These are phyloP conservation scores for Mus pahari DNA, from an alignment of 2,113 vertebrate genomes.

Conservation along the genomic window DNA sequence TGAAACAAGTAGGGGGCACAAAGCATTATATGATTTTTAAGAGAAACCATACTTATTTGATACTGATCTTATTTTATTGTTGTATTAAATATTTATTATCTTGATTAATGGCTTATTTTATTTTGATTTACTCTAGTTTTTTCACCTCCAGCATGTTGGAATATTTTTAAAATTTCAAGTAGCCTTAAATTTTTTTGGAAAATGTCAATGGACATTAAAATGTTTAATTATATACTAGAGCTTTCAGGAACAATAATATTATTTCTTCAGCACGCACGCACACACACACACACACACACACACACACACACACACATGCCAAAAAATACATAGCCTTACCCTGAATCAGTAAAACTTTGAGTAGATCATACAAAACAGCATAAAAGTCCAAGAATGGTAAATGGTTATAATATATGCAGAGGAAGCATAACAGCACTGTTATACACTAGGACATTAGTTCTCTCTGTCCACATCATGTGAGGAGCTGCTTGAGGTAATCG, in stretches of 20 bases:
- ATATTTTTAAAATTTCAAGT: background rate
- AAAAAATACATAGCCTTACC: background rate
- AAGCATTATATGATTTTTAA: background rate
- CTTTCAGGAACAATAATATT: background rate
- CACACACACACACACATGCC: too few relatives aligned
- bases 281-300: too few relatives aligned
- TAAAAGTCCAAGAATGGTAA: background rate
- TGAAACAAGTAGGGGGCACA: background rate
- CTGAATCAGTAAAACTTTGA: background rate
- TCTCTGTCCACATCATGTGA: constrained; percentile 42
- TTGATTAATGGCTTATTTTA: background rate
- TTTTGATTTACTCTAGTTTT: background rate
- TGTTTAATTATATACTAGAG: background rate
- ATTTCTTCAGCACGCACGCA: background rate
- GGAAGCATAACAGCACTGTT: background rate
- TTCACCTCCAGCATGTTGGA: background rate
- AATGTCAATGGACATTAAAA: background rate
- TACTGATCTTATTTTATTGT: background rate
- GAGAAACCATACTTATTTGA: background rate
- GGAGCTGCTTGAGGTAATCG: constrained; percentile 41
- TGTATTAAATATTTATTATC: background rate
- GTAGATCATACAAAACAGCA: background rate
- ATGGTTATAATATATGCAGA: constrained; percentile 3
- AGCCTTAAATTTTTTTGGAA: background rate
- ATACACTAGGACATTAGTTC: background rate